Base-by-base conservation (phyloP, 2,888 invertebrate genomes). In the Biston stratarius region DNA sequence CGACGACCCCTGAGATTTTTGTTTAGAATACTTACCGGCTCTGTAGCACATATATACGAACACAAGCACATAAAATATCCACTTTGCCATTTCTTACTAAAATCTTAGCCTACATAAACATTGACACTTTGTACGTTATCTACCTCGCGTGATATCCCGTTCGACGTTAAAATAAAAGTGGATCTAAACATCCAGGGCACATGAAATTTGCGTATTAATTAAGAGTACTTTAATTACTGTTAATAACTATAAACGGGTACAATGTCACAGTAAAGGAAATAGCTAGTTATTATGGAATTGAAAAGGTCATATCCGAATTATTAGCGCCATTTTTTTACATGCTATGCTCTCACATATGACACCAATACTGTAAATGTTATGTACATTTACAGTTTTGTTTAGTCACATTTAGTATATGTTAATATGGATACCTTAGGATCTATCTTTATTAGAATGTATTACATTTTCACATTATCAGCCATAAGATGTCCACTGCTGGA, bases 31-130 rank as follows among this genome's bases (percentile, higher is more conserved):
- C 78, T 71, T 81, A 91, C 91, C 91, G 79, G 88, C 77, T 78
- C 84, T 85, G 63, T 87, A 88, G 61, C 81, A 83, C 86, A 89
- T 85, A 65, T 88, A 91, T 58, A 85, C 67, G 14, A 90, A 80
- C 66, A 91, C 84, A 47, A 89, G 69, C 67, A 87, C 80, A 73
- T 86, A 88, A 67, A 89, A 85, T 65, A 85, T 14, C 87, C 86
- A 88, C 88, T 92, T 91, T 90, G 67, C 52, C 67, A 67, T 67
- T 58, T 61, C 34, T 9, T 40, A 90, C 76, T 79, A 83, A 45
- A 40, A 10, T 45, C 44, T 61, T 15, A 56, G 59, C 55, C 34
- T 24, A 52, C 59, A 55, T 45, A 6, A 5, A 44, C 24, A 59
- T 60, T 53, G 38, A 38, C 38, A 9, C 45, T 42, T 47, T n/a